These are phyloP conservation scores for Acheta domesticus DNA, from an alignment of 2,888 invertebrate genomes.

Conservation along the genomic window DNA sequence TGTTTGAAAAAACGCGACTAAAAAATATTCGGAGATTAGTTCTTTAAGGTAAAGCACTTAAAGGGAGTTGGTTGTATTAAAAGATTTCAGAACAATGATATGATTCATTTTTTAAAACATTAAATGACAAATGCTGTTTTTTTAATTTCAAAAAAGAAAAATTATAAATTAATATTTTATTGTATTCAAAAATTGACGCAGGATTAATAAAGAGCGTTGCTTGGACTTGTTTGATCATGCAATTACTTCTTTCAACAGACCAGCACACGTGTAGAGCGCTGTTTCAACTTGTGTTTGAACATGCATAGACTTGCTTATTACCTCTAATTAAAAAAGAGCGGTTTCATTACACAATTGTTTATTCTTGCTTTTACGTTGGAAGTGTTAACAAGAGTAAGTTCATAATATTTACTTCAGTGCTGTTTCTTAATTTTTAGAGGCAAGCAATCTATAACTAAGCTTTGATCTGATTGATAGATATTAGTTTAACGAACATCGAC, in stretches of 20 bases:
- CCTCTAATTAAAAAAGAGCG: conserved; percentile 12
- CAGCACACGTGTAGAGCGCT: background rate
- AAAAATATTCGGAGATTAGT: no score
- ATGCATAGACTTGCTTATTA: conserved; percentile 12
- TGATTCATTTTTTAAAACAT: no score
- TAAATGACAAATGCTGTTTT: no score
- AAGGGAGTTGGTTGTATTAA: background rate
- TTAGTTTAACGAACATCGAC: background rate
- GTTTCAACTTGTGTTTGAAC: conserved; percentile 12
- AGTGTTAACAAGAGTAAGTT: background rate
- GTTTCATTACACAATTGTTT: background rate
- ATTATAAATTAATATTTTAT: background rate
- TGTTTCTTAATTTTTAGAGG: background rate
- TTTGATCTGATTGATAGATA: background rate
- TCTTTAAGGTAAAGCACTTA: no score
- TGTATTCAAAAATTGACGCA: background rate
- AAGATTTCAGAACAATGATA: background rate
- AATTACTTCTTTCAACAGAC: background rate
- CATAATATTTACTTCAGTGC: background rate
- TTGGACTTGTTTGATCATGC: background rate
- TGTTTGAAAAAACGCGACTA: no score
- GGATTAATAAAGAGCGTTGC: background rate
- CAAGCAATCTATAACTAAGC: background rate
- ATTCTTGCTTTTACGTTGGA: background rate
- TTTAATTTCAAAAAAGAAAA: background rate